These are phyloP conservation scores for Esox lucius DNA, from an alignment of 2,797 vertebrate genomes.

Conservation along the genomic window DNA sequence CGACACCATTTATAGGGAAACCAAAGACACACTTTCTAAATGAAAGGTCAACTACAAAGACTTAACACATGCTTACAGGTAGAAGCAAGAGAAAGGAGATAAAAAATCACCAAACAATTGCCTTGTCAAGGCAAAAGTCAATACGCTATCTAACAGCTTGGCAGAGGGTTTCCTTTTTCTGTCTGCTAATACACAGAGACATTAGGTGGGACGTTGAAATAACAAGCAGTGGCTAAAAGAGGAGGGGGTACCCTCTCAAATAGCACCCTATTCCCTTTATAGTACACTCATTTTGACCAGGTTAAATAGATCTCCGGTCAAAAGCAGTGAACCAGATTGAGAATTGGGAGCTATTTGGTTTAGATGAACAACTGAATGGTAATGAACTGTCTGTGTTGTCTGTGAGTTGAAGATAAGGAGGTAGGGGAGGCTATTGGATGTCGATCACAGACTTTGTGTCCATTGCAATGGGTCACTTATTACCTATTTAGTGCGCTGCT, in stretches of 20 bases:
- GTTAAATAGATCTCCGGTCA: too few relatives aligned
- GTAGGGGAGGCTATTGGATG: conserved; percentile 42
- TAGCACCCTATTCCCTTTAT: too few relatives aligned
- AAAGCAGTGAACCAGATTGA: too few relatives aligned
- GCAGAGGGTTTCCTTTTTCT: conserved; percentile 29
- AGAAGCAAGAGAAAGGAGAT: neutral
- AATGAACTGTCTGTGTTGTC: conserved; percentile 39
- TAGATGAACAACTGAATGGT: conserved; percentile 48
- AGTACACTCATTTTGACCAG: too few relatives aligned
- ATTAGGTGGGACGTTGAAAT: conserved; percentile 60
- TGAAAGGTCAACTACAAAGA: too few relatives aligned
- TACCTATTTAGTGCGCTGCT: too few relatives aligned
- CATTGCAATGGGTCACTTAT: too few relatives aligned
- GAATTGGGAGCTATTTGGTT: conserved; percentile 9
- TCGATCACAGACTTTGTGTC: conserved; percentile 19
- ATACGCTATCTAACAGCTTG: conserved; percentile 47
- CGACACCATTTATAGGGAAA: too few relatives aligned
- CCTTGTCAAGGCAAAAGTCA: conserved; percentile 47
- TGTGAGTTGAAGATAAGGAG: conserved; percentile 63
- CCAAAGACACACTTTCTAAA: too few relatives aligned
- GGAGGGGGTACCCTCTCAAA: neutral
- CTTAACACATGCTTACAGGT: neutral
- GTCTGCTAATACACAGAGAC: conserved; percentile 26
- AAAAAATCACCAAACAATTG: conserved; percentile 22
- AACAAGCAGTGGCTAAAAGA: conserved; percentile 60